Conservation (phyloP, 2,888 invertebrate genomes). For the Ceriagrion tenellum region DNA sequence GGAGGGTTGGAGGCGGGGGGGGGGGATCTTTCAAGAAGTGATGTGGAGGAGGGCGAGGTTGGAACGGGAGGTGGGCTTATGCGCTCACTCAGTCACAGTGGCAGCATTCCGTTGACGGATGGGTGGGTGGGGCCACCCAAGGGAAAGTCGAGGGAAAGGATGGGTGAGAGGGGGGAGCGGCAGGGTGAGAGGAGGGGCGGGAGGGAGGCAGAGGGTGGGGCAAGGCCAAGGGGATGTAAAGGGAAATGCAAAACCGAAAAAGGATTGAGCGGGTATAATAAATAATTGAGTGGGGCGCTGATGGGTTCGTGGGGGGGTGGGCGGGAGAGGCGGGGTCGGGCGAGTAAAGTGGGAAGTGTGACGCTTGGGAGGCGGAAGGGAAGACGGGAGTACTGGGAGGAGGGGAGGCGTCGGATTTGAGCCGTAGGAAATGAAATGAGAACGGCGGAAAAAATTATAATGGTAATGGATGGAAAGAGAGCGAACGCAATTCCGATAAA, state of each 20-base stretch:
- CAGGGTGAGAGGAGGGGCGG: not conserved
- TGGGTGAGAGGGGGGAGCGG: not conserved
- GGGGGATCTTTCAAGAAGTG: not conserved
- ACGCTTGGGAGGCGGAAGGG: not conserved
- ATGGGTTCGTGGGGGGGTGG: not conserved
- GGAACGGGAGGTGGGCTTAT: no score
- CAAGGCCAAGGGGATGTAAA: conserved; percentile 12
- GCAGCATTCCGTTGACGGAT: conserved; percentile 55
- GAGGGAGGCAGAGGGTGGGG: not conserved
- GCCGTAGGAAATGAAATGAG: conserved; percentile 42
- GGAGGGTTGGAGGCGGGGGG: not conserved
- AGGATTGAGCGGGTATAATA: conserved; percentile 48
- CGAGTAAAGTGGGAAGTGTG: not conserved
- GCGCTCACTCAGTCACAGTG: conserved; percentile 20
- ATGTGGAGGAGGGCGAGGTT: no score
- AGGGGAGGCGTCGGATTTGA: not conserved
- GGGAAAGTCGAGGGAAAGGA: not conserved
- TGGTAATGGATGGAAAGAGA: not conserved
- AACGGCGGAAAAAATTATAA: conserved; percentile 16
- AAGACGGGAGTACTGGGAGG: not conserved
- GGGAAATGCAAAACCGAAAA: conserved; percentile 54
- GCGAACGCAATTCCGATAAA: not conserved
- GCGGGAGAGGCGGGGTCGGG: not conserved
- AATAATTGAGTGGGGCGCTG: conserved; percentile 10
- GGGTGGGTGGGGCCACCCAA: conserved; percentile 57